These are phyloP conservation scores for Chaenocephalus aceratus DNA, from an alignment of 2,113 vertebrate genomes.

Conservation along the genomic window DNA sequence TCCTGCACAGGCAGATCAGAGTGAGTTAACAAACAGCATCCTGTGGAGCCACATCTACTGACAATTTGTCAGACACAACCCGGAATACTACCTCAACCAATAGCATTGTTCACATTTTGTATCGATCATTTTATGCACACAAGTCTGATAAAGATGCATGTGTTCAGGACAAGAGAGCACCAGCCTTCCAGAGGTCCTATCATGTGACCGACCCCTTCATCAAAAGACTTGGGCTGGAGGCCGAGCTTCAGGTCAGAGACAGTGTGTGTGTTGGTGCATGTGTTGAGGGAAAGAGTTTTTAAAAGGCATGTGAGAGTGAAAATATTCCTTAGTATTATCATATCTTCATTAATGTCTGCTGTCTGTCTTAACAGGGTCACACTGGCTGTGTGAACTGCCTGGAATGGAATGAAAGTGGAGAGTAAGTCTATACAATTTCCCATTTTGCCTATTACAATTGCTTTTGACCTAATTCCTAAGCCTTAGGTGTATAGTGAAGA, in stretches of 20 bases:
- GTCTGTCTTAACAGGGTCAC: constrained; percentile 88
- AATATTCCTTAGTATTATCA: neutral
- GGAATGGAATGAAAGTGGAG: constrained; percentile 98
- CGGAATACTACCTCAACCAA: neutral
- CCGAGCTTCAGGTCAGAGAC: constrained; percentile 92
- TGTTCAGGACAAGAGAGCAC: constrained; percentile 89
- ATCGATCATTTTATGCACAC: neutral
- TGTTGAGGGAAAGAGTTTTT: neutral
- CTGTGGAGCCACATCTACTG: neutral
- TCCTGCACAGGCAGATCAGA: constrained; percentile 91
- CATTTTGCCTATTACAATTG: neutral
- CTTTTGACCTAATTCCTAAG: neutral
- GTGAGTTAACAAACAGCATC: constrained; percentile 63
- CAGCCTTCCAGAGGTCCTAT: constrained; percentile 92
- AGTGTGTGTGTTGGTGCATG: neutral
- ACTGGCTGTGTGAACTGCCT: constrained; percentile 99
- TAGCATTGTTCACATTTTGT: neutral
- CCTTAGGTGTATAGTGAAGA: neutral
- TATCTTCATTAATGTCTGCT: constrained; percentile 9
- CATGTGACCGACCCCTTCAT: constrained; percentile 98
- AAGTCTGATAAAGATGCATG: constrained; percentile 21
- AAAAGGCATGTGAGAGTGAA: neutral
- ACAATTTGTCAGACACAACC: neutral
- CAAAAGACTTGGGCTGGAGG: constrained; percentile 94
- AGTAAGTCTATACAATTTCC: constrained; percentile 86